These are phyloP conservation scores for Lottia gigantea DNA, from an alignment of 2,888 invertebrate genomes.

Conservation along the genomic window DNA sequence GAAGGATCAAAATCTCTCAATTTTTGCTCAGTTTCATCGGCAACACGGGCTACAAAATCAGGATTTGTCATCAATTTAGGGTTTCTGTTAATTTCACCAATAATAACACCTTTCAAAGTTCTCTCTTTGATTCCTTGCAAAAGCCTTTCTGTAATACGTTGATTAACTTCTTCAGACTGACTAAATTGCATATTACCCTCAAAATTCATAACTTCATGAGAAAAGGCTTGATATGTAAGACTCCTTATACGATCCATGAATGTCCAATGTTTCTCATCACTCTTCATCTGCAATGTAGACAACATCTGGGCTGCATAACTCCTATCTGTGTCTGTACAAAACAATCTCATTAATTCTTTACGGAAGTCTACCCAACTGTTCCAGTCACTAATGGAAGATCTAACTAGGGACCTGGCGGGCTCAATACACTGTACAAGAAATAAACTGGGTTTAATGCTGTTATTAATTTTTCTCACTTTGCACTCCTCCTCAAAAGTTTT, in stretches of 20 bases:
- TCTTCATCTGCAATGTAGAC: background rate
- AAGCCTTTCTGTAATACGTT: background rate
- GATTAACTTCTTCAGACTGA: no score
- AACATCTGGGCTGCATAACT: background rate
- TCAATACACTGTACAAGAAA: background rate
- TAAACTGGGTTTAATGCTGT: background rate
- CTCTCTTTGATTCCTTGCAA: background rate
- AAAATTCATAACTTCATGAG: background rate
- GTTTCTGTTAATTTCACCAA: background rate
- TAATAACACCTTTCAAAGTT: background rate
- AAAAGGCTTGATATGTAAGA: background rate
- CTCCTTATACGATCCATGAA: background rate
- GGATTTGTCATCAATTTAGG: background rate
- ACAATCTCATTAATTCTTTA: background rate
- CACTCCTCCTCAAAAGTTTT: background rate
- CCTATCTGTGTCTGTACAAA: background rate
- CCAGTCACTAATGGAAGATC: background rate
- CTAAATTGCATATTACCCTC: background rate
- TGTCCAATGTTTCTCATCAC: background rate
- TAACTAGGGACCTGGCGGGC: background rate
- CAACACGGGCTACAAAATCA: background rate
- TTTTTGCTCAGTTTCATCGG: background rate
- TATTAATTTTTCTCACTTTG: background rate
- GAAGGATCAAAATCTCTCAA: background rate
- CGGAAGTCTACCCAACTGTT: background rate